phyloP scores from a whole-genome alignment of 1,140 invertebrate species.

The Helicoverpa armigera region DNA sequence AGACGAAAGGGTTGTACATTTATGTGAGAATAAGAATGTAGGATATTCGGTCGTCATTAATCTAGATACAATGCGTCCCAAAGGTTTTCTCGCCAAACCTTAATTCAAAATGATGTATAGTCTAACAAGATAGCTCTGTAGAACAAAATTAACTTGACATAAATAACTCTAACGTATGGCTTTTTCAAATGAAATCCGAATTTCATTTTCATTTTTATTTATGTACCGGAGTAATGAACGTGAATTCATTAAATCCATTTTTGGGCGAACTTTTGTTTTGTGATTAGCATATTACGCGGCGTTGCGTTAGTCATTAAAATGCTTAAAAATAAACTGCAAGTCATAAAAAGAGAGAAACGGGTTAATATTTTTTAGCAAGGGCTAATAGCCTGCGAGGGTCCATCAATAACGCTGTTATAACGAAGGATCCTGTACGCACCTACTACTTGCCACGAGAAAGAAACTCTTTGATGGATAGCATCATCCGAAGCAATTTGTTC shows the following conservation, averaged over 20 bases:
- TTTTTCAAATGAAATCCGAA: conserved; percentile 10
- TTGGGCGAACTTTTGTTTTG: conserved; percentile 43
- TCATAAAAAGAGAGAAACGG: conserved; percentile 46
- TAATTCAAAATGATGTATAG: conserved; percentile 38
- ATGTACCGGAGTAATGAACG: conserved; percentile 26
- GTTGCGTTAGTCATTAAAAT: conserved; percentile 40
- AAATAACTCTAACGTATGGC: conserved; percentile 16
- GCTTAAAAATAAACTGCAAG: conserved; percentile 45
- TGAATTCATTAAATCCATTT: conserved; percentile 33
- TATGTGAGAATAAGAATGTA: conserved; percentile 10
- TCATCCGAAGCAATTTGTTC: conserved; percentile 50
- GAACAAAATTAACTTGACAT: conserved; percentile 30
- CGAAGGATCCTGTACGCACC: conserved; percentile 34
- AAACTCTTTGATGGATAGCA: conserved; percentile 59
- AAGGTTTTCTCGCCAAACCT: conserved; percentile 23
- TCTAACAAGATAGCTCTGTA: conserved; percentile 37
- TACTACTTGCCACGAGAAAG: conserved; percentile 43
- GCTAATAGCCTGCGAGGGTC: conserved; percentile 44
- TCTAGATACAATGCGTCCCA: conserved; percentile 39
- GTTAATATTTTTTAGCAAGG: conserved; percentile 46
- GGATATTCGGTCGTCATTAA: conserved; percentile 29
- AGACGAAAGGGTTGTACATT: conserved; percentile 21
- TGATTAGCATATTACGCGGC: conserved; percentile 44
- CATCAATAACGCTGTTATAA: conserved; percentile 56
- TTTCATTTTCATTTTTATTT: conserved; percentile 16